Base-by-base conservation (phyloP, 2,888 invertebrate species). In the Euplagia quadripunctaria region DNA sequence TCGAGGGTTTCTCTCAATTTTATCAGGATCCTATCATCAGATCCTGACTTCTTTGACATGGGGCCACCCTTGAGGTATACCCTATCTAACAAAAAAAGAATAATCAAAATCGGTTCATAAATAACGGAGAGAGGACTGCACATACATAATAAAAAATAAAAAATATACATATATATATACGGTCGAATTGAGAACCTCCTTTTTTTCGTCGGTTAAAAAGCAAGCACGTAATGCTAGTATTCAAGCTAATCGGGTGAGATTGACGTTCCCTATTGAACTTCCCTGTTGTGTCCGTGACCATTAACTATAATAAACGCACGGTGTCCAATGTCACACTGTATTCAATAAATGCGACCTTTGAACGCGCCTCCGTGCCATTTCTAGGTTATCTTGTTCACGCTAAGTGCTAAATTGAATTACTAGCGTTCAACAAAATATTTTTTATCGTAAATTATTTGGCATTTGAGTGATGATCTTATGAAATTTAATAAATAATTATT, bases 281-380 rank as follows among this genome's bases (percentile, higher is more conserved):
- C 66, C 51, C n/a, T 52, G 31, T 49, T 51, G 46, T 31, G 64
- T n/a, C 58, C 58, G 51, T 67, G 69, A 69, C 63, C 51, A 52
- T 70, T 69, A 67, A 72, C 63, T 68, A 63, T 67, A 64, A 69
- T 74, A 66, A 49, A 72, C 55, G 31, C 46, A 72, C 58, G 63
- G 70, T 68, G 68, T 69, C 51, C 69, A 72, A 72, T 75, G 74
- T 61, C 67, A 73, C 70, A 58, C 71, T 67, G 4, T 46, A 68
- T 69, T 70, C 71, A 71, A 70, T 61, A 64, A 49, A 49, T 46
- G 64, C 61, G 68, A 68, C 70, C 73, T 64, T 72, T 74, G 41
- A 9, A 49, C 74, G 43, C 6, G 43, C 9, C 67, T 9, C 58
- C 20, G 3, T 16, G 17, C n/a, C 64, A 58, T 71, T 71, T 68